A percentile compares a stretch with the other conserved stretches of the same genome.
These are phyloP conservation scores for Percina caprodes DNA, from an alignment of 2,113 vertebrate species.

Conservation along the genomic window DNA sequence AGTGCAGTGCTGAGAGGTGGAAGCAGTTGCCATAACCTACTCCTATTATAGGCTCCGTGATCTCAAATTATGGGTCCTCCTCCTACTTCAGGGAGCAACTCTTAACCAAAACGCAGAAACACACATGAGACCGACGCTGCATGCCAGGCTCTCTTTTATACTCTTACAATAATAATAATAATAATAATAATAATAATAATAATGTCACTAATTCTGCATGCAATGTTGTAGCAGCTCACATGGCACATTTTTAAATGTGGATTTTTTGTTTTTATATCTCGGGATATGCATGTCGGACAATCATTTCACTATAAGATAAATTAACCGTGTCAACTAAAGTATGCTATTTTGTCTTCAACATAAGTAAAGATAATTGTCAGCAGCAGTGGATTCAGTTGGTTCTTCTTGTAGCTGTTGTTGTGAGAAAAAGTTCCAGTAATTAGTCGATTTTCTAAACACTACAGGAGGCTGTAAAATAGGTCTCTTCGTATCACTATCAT, in stretches of 20 bases:
- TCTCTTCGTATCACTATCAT: constrained; percentile 66
- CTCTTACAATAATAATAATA: not conserved
- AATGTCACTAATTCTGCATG: not conserved
- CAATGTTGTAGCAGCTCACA: rapidly evolving
- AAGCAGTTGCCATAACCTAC: constrained; percentile 63
- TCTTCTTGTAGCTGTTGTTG: not conserved
- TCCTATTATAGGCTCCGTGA: constrained; percentile 70
- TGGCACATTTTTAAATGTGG: not conserved
- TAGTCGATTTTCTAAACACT: constrained; percentile 53
- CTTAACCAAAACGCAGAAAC: constrained; percentile 65
- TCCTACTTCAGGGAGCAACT: constrained; percentile 68
- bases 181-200: not conserved
- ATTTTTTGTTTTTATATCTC: not conserved
- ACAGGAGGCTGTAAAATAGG: constrained; percentile 39
- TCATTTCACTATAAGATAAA: not conserved
- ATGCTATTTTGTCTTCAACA: not conserved
- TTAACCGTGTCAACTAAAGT: not conserved
- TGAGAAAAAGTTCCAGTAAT: constrained; percentile 41
- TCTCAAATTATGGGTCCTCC: constrained; percentile 72
- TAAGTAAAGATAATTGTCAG: not conserved
- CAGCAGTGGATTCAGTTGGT: not conserved
- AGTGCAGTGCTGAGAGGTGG: constrained; percentile 59
- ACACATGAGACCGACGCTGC: constrained; percentile 72
- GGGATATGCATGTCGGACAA: not conserved
- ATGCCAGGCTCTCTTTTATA: constrained; percentile 57